Base-by-base conservation (phyloP, 2,113 vertebrate genomes). In the Cyanoliseus patagonus region DNA sequence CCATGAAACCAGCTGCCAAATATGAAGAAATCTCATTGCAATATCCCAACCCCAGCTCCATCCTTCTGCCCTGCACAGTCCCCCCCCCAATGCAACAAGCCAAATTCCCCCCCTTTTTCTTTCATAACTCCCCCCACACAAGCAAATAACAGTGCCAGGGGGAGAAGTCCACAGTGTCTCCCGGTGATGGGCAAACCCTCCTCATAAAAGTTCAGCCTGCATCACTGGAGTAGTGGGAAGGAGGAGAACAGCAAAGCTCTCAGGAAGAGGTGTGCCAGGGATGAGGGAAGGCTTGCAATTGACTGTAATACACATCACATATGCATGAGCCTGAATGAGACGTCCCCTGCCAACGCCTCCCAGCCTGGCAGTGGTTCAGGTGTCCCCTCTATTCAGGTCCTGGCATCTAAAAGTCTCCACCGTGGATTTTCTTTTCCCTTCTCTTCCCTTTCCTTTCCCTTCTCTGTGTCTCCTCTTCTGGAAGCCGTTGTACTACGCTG, bases 241-340 rank as follows among this genome's bases (percentile, higher is more conserved):
- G 84, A 88, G 69, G 84, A 97, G 97, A 97, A 97, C 93, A 97
- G 92, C 72, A 70, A 47, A 91, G 73, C 95, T 74, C 55, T 42
- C 7, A 2, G 41, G 44, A 22, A 86, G 64, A 83, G 63, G 37
- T 69, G 76, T 55, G 95, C 73, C 16, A 13, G 33, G 18, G 52
- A 55, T 33, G 47, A 61, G 52, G 59, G 24, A 84, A 93, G 55
- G 55, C 39, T 76, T 44, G 52, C 30, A 22, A 69, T 52, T 79
- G 59, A 93, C 76, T 74, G 67, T 0, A 76, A 27, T 24, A 68
- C 35, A 30, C 49, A 80, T 51, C 8, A 6, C 62, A 93, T 47
- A 78, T 31, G 39, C 76, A 51, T 18, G 30, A 83, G 72, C 16
- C 70, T 92, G 91, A 76, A n/a, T 42, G 93, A 95, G 83, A 46